Conservation (phyloP, 2,113 vertebrate species). For the Arothron firmamentum region DNA sequence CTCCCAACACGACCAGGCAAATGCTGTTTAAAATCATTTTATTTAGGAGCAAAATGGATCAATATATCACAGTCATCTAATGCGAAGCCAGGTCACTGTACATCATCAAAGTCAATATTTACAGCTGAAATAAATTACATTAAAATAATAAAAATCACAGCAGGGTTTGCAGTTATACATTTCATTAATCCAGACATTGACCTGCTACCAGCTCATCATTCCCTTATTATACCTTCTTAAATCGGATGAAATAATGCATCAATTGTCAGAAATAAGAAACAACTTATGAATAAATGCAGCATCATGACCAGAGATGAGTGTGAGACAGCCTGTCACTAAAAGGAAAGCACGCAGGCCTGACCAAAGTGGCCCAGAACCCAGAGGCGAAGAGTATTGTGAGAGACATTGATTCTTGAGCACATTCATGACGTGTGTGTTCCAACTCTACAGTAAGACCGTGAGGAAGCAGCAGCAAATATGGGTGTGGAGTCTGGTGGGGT, state of each 20-base stretch:
- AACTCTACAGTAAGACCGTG: constrained; percentile 15
- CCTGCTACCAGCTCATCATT: constrained; percentile 28
- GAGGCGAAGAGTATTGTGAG: constrained; percentile 8
- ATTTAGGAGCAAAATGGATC: constrained; percentile 68
- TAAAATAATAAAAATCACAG: constrained; percentile 53
- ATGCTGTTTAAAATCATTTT: constrained; percentile 72
- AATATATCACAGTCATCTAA: constrained; percentile 63
- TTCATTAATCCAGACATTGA: constrained; percentile 36
- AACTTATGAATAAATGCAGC: constrained; percentile 9
- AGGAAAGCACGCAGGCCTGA: constrained; percentile 26
- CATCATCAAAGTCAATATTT: constrained; percentile 69
- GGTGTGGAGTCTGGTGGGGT: constrained; percentile 1
- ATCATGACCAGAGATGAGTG: constrained; percentile 23
- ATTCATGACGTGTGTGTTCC: constrained; percentile 39
- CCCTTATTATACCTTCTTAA: not conserved
- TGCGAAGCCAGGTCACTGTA: constrained; percentile 59
- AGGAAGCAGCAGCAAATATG: not conserved
- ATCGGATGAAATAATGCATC: not conserved
- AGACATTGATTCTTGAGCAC: constrained; percentile 28
- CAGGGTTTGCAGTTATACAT: constrained; percentile 48
- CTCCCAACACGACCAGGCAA: constrained; percentile 16
- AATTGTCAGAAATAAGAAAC: constrained; percentile 5
- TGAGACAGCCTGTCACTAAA: constrained; percentile 21
- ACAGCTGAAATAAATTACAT: constrained; percentile 76
- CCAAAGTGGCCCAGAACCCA: constrained; percentile 26